phyloP scores from a whole-genome alignment of 2,797 vertebrate genomes.

The Xerus rutilus region DNA sequence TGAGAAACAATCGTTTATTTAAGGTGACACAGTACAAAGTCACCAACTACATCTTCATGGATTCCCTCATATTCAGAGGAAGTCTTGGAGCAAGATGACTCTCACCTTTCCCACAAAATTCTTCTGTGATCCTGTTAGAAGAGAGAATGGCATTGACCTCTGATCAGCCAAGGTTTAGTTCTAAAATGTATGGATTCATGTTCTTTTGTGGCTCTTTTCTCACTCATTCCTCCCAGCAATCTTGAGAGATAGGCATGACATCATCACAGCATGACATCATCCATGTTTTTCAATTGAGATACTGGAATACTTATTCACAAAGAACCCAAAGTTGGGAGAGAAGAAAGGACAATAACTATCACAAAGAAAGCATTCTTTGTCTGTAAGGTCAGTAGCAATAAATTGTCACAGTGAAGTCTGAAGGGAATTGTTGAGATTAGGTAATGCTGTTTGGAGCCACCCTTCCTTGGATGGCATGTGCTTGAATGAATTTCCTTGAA shows the following conservation, averaged over 20 bases:
- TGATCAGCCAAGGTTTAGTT: background rate
- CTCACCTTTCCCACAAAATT: background rate
- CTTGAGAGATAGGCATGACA: background rate
- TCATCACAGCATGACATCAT: background rate
- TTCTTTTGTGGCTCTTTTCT: background rate
- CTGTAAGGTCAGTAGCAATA: background rate
- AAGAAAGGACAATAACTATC: background rate
- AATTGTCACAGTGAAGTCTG: background rate
- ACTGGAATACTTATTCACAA: background rate
- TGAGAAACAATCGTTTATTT: background rate
- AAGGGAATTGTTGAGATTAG: background rate
- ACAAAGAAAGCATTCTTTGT: background rate
- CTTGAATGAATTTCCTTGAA: background rate
- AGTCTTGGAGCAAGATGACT: no score
- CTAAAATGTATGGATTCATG: background rate
- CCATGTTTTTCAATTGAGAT: background rate
- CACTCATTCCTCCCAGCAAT: background rate
- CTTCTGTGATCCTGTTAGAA: background rate
- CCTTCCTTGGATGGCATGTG: background rate
- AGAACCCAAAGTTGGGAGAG: background rate
- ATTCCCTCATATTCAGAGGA: background rate
- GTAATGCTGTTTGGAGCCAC: background rate
- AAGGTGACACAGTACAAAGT: background rate
- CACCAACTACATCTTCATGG: background rate
- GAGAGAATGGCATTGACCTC: background rate